A percentile compares a stretch with the other conserved stretches of the same genome.
Evolutionary conservation across 1,140 invertebrate species (phyloP).

Genomic region (Bactericera cockerelli): DNA sequence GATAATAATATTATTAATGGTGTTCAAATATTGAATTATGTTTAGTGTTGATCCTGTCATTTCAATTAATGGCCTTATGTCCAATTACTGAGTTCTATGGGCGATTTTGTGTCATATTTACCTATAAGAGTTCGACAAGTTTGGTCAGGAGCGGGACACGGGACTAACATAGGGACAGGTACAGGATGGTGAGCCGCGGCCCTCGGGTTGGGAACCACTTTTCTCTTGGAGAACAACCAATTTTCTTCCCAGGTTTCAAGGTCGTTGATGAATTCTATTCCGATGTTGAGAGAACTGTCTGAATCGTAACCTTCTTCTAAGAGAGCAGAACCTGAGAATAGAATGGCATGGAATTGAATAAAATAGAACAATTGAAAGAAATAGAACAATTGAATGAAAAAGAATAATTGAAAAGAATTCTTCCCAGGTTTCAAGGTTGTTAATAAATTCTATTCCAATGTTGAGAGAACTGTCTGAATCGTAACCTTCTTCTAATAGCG

Average conservation of each 20-base stretch:
- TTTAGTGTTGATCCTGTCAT: too few species aligned
- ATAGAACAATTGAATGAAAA: too few species aligned
- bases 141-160: conserved; percentile 46
- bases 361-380: too few species aligned
- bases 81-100: too few species aligned
- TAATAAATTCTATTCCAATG: conserved; percentile 28
- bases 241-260: conserved; percentile 66
- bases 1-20: too few species aligned
- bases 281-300: conserved; percentile 27
- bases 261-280: conserved; percentile 29
- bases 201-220: conserved; percentile 13
- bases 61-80: too few species aligned
- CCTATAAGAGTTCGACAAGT: conserved; percentile 11
- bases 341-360: not conserved
- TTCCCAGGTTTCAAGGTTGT: conserved; percentile 43
- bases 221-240: conserved; percentile 66
- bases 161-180: conserved; percentile 61
- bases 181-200: conserved; percentile 38
- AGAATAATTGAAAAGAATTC: not conserved
- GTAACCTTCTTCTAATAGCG: conserved; percentile 17
- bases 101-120: too few species aligned
- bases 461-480: conserved; percentile 28
- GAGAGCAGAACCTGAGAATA: not conserved
- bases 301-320: conserved; percentile 22
- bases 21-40: too few species aligned